Conservation (phyloP, 2,113 vertebrate species). For the Hepsetus odoe region DNA sequence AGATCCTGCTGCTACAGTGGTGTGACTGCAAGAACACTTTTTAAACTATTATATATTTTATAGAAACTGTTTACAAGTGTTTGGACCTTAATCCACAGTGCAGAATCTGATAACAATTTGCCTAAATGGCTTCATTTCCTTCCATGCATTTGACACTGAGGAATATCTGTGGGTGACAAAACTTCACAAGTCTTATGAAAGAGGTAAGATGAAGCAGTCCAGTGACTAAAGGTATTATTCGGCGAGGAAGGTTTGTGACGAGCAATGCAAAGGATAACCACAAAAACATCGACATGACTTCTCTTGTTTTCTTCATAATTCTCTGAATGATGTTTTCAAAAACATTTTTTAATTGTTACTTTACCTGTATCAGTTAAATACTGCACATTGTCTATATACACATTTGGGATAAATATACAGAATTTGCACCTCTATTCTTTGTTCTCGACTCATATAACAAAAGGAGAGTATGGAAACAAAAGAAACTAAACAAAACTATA, state of each 20-base stretch:
- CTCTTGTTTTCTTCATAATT: conserved; percentile 60
- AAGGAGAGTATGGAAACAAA: conserved; percentile 38
- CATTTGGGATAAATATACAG: conserved; percentile 75
- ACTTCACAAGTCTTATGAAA: conserved; percentile 31
- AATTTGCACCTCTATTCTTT: conserved; percentile 59
- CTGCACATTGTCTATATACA: conserved; percentile 76
- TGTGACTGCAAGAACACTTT: conserved; percentile 8
- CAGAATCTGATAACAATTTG: conserved; percentile 42
- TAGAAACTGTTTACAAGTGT: neutral
- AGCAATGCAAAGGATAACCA: conserved; percentile 49
- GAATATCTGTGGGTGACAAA: conserved; percentile 49
- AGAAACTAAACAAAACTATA: conserved; percentile 12
- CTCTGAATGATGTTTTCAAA: conserved; percentile 58
- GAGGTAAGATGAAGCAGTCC: conserved; percentile 39
- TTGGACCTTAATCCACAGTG: conserved; percentile 21
- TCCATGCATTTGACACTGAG: conserved; percentile 53
- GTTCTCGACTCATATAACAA: conserved; percentile 51
- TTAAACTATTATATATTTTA: neutral
- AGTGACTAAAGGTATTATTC: conserved; percentile 48
- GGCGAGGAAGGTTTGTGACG: conserved; percentile 42
- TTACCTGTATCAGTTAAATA: conserved; percentile 72
- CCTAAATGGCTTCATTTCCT: conserved; percentile 51
- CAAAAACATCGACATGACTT: conserved; percentile 45
- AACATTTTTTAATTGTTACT: conserved; percentile 62
- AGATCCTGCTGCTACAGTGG: conserved; percentile 23